Evolutionary conservation across 2,113 vertebrate species (phyloP).

Genomic region (Grammomys dolichurus): DNA sequence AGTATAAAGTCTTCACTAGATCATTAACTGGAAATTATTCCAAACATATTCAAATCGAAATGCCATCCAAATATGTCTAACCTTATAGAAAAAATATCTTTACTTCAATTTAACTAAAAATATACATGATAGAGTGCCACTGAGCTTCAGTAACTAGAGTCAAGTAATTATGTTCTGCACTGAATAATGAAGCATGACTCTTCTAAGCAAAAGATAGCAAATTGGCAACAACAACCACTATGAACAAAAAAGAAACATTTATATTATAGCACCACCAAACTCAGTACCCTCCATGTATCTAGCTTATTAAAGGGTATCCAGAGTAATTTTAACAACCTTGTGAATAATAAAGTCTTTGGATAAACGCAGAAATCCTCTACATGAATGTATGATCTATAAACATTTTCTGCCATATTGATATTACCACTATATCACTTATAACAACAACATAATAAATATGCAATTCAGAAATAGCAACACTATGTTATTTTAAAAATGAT

Average conservation of each 20-base stretch:
- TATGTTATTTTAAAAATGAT: neutral
- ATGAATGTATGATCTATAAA: neutral
- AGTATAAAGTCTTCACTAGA: neutral
- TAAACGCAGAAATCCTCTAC: too few relatives aligned
- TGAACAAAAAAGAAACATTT: neutral
- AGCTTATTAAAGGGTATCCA: neutral
- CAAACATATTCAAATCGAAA: constrained; percentile 34
- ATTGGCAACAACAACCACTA: neutral
- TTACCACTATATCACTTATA: neutral
- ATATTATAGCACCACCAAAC: neutral
- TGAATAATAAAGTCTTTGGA: neutral
- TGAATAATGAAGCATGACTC: neutral
- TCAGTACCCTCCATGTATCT: neutral
- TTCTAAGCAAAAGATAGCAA: neutral
- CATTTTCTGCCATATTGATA: neutral
- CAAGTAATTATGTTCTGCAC: neutral
- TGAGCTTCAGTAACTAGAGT: neutral
- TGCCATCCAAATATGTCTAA: neutral
- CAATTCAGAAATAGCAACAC: neutral
- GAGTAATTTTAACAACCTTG: neutral
- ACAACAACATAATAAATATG: neutral
- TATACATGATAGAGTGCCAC: neutral
- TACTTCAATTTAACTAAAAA: neutral
- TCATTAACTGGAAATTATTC: neutral
- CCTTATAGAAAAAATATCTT: neutral